Base-by-base conservation (phyloP, 2,888 invertebrate genomes). In the Serripes groenlandicus region DNA sequence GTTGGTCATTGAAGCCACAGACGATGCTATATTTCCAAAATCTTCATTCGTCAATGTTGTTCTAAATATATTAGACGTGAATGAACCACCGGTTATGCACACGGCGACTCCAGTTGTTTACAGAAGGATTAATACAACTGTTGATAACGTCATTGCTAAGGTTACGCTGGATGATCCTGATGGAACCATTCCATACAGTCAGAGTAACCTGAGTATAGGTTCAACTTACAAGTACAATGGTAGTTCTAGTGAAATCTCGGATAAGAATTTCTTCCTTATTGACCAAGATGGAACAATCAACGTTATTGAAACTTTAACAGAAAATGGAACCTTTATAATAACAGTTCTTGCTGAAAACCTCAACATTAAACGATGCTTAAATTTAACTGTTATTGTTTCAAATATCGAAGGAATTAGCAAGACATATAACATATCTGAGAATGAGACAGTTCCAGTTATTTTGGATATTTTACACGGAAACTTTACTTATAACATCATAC, bases 61-160 rank as follows among this genome's bases (percentile, higher is more conserved):
- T 4, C 30, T 71, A 35, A 1, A 56, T 30, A 26, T 71, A 15
- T 23, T 35, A 23, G 71, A 71, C 35, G 71, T 71, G 5, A 58
- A 71, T 71, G 71, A 71, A 23, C n/a, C 54, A 56, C 71, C 71
- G 11, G 35, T 11, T 11, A 23, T 71, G n/a, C 30, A 34, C 15
- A 42, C 32, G 2, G 34, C 54, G 26, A 23, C 23, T 23, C 3
- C 26, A 9, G 5, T n/a, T 23, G 37, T 71, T 5, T 71, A 71
- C 34, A 56, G 34, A n/a, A 58, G 34, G 23, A 71, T 71, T 21
- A 71, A 71, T 35, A 58, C 71, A n/a, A 58, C 71, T 18, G 35
- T n/a, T 34, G 35, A 34, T 26, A 32, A 56, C 26, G 35, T 71
- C 11, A 58, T 71, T 11, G 32, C 71, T 23, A 56, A 32, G 18